These are phyloP conservation scores for Nebria ingens DNA, from an alignment of 1,140 invertebrate genomes.

Conservation along the genomic window DNA sequence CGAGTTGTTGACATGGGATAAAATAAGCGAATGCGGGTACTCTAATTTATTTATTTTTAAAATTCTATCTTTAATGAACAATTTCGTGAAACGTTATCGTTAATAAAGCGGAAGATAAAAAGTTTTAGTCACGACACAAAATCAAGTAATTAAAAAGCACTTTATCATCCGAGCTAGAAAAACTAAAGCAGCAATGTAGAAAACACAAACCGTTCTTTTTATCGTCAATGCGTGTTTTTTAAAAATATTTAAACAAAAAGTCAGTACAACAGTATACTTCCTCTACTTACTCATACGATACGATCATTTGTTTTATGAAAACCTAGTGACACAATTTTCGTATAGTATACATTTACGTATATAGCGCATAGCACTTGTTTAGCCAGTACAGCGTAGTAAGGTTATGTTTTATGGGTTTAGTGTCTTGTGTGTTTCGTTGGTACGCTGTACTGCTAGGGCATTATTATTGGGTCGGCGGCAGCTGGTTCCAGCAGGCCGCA, in stretches of 20 bases:
- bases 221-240: too few relatives aligned
- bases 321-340: neutral
- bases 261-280: too few relatives aligned
- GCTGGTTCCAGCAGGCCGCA: constrained; percentile 13
- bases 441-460: constrained; percentile 15
- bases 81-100: neutral
- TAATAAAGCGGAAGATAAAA: neutral
- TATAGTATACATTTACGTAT: too few relatives aligned
- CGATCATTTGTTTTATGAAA: neutral
- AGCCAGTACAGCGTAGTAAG: neutral
- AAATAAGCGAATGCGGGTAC: too few relatives aligned
- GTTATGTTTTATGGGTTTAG: constrained; percentile 14
- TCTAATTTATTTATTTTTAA: too few relatives aligned
- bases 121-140: constrained; percentile 2
- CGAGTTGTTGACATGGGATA: too few relatives aligned
- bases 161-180: neutral
- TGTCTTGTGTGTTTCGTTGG: constrained; percentile 18
- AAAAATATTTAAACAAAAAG: too few relatives aligned
- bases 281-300: neutral
- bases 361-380: neutral
- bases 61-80: too few relatives aligned
- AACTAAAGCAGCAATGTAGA: too few relatives aligned
- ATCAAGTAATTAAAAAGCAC: constrained; percentile 3
- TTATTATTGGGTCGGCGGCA: constrained; percentile 18
- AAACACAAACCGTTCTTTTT: too few relatives aligned